Evolutionary conservation across 35 echinoderm and acorn worm species (phyloP).

Genomic region (Heliocidaris erythrogramma): DNA sequence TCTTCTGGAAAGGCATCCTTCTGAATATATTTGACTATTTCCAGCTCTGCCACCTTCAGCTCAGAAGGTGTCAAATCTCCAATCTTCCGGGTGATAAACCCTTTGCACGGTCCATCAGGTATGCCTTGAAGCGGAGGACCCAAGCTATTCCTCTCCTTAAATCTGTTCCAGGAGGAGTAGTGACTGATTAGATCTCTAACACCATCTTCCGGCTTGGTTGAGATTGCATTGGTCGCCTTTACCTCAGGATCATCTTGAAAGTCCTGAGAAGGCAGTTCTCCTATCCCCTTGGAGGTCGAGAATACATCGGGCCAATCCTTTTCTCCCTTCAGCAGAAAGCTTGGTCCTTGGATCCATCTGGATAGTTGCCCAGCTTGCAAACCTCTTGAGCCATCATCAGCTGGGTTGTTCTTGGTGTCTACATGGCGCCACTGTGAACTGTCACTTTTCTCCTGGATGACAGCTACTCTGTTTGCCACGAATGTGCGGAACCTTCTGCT

Average conservation of each 20-base stretch:
- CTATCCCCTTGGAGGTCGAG: no score
- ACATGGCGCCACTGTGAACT: background rate
- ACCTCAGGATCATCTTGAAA: slow-evolving; percentile 39
- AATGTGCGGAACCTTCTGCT: no score
- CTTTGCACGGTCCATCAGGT: background rate
- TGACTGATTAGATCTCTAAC: background rate
- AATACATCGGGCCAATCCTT: background rate
- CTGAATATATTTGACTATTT: slow-evolving; percentile 47
- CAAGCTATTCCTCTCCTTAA: no score
- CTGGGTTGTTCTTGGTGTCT: slow-evolving; percentile 66
- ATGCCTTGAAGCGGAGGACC: slow-evolving; percentile 5
- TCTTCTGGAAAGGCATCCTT: background rate
- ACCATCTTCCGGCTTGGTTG: background rate
- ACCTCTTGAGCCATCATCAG: slow-evolving; percentile 29
- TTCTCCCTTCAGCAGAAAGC: background rate
- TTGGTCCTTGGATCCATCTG: slow-evolving; percentile 18
- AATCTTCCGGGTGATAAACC: background rate
- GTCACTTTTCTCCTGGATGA: background rate
- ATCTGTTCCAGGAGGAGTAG: no score
- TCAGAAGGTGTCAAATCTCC: slow-evolving; percentile 35
- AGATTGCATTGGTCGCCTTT: background rate
- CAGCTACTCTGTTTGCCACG: no score
- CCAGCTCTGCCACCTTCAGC: slow-evolving; percentile 29
- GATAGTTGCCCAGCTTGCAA: slow-evolving; percentile 25
- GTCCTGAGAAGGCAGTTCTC: background rate